Evolutionary conservation across 2,888 invertebrate genomes (phyloP).

Genomic region (Branchipolynoe longqiensis): DNA sequence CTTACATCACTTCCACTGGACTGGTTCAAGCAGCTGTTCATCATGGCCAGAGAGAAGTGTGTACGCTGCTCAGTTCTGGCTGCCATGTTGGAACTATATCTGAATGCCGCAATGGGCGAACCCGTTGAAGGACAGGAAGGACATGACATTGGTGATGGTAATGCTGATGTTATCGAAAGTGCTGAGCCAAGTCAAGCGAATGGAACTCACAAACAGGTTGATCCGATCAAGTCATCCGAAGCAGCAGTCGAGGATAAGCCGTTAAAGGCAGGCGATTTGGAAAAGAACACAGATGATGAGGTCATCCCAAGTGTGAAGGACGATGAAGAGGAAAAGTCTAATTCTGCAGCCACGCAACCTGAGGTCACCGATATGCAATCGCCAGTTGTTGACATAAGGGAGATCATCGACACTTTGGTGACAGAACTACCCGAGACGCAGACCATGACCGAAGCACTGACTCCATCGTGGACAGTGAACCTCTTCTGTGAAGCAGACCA

Average conservation of each 20-base stretch:
- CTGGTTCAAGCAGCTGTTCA: conserved; percentile 75
- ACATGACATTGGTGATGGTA: too few species aligned
- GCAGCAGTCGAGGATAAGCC: neutral
- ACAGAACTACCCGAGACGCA: conserved; percentile 74
- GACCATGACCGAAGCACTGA: conserved; percentile 60
- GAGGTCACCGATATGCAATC: conserved; percentile 1
- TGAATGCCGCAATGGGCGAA: conserved; percentile 58
- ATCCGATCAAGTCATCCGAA: neutral
- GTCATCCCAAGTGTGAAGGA: neutral
- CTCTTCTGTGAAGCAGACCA: conserved; percentile 59
- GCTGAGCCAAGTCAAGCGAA: neutral
- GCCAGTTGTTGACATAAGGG: conserved; percentile 66
- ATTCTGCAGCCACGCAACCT: neutral
- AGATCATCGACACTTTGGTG: conserved; percentile 74
- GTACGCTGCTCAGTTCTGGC: conserved; percentile 72
- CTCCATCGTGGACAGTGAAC: conserved; percentile 62
- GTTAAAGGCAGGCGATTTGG: conserved; percentile 23
- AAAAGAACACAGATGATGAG: conserved; percentile 8
- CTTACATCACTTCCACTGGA: conserved; percentile 72
- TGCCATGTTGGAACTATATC: conserved; percentile 65
- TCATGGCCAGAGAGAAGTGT: conserved; percentile 72
- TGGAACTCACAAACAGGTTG: neutral
- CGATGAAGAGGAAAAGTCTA: conserved; percentile 8
- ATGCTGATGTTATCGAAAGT: conserved; percentile 22
- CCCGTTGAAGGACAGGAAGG: conserved; percentile 48